Percentiles rank a stretch among this genome's conserved stretches.
Evolutionary conservation across 2,797 vertebrate species (phyloP).

Genomic region (Acipenser ruthenus): DNA sequence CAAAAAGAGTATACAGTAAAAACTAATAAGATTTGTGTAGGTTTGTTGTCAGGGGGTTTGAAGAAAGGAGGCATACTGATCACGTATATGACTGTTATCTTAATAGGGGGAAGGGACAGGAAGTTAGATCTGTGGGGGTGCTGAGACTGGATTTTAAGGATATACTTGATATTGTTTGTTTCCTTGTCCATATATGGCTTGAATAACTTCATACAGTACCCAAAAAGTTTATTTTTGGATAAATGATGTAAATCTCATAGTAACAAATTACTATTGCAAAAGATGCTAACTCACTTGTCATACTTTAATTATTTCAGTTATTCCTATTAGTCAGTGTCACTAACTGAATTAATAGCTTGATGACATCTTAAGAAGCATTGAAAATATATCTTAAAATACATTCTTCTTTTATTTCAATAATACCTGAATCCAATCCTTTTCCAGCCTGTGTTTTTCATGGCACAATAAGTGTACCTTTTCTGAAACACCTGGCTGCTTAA

Average conservation of each 20-base stretch:
- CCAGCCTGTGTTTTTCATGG: not conserved
- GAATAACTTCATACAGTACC: no score
- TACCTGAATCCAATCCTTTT: no score
- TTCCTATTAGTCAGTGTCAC: no score
- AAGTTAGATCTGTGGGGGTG: constrained; percentile 22
- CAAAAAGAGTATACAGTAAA: no score
- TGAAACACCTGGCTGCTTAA: not conserved
- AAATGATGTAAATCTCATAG: not conserved
- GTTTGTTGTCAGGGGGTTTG: not conserved
- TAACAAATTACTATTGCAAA: no score
- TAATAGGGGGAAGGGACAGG: constrained; percentile 27
- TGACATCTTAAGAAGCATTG: no score
- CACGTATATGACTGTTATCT: constrained; percentile 21
- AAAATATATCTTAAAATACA: no score
- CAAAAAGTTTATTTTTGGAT: not conserved
- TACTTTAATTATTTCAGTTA: no score
- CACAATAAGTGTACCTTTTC: not conserved
- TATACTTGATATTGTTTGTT: constrained; percentile 21
- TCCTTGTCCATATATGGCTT: constrained; percentile 21
- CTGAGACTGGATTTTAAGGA: constrained; percentile 20
- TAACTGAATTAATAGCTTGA: no score
- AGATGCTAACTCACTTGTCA: no score
- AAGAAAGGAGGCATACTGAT: not conserved
- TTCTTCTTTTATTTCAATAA: no score
- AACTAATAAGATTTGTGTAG: not conserved